Percentiles rank a stretch among this genome's conserved stretches.
These are phyloP conservation scores for Athalia cordata DNA, from an alignment of 2,888 invertebrate genomes.

Conservation along the genomic window DNA sequence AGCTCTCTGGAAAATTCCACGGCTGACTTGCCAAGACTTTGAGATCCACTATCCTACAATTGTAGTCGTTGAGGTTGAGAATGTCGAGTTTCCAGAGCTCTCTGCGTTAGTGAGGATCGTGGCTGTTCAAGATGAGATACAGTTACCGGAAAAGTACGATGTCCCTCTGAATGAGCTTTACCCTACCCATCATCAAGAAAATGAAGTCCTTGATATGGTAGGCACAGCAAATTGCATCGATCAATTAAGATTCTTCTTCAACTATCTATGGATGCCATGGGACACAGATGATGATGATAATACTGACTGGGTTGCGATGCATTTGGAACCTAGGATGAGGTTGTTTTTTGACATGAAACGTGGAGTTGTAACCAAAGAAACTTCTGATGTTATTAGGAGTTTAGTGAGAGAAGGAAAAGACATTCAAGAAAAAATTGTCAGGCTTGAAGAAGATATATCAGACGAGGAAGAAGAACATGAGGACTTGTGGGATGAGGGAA, in stretches of 20 bases:
- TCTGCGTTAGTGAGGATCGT: slow-evolving; percentile 78
- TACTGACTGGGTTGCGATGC: slow-evolving; percentile 76
- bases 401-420: slow-evolving; percentile 76
- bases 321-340: slow-evolving; percentile 76
- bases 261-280: slow-evolving; percentile 83
- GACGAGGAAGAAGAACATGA: slow-evolving; percentile 62
- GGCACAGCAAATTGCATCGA: slow-evolving; percentile 81
- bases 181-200: slow-evolving; percentile 80
- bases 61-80: slow-evolving; percentile 77
- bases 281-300: slow-evolving; percentile 80
- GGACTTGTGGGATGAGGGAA: slow-evolving; percentile 63
- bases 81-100: slow-evolving; percentile 76
- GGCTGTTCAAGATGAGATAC: slow-evolving; percentile 80
- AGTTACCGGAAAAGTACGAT: slow-evolving; percentile 78
- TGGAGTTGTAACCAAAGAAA: slow-evolving; percentile 74
- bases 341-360: slow-evolving; percentile 78
- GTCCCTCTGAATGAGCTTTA: slow-evolving; percentile 80
- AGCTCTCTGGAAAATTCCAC: slow-evolving; percentile 82
- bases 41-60: slow-evolving; percentile 81
- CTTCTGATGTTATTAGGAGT: slow-evolving; percentile 75
- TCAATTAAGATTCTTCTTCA: slow-evolving; percentile 80
- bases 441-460: slow-evolving; percentile 71
- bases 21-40: slow-evolving; percentile 79
- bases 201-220: slow-evolving; percentile 76
- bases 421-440: slow-evolving; percentile 74